Evolutionary conservation across 2,888 invertebrate genomes (phyloP).

Genomic region (Ditula angustiorana): DNA sequence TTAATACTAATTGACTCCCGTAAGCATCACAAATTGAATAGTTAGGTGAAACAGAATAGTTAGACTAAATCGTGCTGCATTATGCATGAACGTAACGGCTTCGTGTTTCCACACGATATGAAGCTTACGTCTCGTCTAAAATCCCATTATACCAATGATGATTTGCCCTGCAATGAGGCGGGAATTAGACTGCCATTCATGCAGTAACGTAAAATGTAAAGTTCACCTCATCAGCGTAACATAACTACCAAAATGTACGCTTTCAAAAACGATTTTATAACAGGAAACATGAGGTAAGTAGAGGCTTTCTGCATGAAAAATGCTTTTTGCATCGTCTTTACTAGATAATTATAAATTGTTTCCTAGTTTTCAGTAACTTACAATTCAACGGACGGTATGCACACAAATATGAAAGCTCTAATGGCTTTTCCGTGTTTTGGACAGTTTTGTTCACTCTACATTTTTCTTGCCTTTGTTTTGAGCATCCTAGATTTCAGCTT

Average conservation of each 20-base stretch:
- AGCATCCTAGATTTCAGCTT: neutral
- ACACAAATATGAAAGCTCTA: slow-evolving; percentile 50
- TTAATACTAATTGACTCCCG: slow-evolving; percentile 1
- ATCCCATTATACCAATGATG: slow-evolving; percentile 35
- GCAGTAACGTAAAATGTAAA: slow-evolving; percentile 34
- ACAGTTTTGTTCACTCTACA: slow-evolving; percentile 54
- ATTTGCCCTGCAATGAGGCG: slow-evolving; percentile 31
- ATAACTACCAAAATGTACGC: slow-evolving; percentile 28
- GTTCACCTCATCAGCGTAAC: slow-evolving; percentile 28
- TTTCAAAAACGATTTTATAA: slow-evolving; percentile 19
- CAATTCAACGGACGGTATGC: slow-evolving; percentile 4
- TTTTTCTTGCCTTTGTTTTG: slow-evolving; percentile 35
- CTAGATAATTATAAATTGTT: slow-evolving; percentile 2
- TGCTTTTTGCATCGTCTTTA: neutral
- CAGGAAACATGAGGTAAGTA: slow-evolving; percentile 9
- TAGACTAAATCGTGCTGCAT: slow-evolving; percentile 48
- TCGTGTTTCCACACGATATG: slow-evolving; percentile 56
- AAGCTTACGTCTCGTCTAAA: slow-evolving; percentile 46
- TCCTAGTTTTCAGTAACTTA: neutral
- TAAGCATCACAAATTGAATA: slow-evolving; percentile 23
- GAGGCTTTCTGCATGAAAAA: neutral
- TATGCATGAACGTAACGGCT: slow-evolving; percentile 54
- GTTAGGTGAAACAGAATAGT: slow-evolving; percentile 34
- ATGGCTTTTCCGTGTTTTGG: slow-evolving; percentile 66
- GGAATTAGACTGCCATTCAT: slow-evolving; percentile 34